Evolutionary conservation across 2,113 vertebrate genomes (phyloP), one percentile per base, ranked within the genome.

Genomic region (Turdus rufiventris): DNA sequence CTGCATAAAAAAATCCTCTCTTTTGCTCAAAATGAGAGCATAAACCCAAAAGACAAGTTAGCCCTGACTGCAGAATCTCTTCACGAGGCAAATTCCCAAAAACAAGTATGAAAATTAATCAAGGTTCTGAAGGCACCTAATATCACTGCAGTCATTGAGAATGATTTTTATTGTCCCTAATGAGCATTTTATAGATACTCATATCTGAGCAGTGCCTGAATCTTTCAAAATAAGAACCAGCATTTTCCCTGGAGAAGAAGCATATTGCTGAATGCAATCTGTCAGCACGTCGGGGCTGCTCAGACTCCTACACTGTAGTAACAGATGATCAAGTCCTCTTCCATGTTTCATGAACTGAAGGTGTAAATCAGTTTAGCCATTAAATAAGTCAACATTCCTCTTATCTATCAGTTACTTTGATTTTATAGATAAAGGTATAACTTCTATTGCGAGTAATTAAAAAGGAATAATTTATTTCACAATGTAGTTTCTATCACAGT

Each of bases 381-480:
- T 95, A 95, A 93, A 75, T 86, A 96, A 91, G 90, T 92, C 94
- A 97, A 96, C 82, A 78, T 51, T 51, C 79, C 61, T 95, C 94
- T 96, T 88, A 92, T 97, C 94, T 95, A 91, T 75, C 79, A 68
- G 92, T 84, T 91, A 71, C 90, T 96, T 96, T 96, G 96, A 97
- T 96, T 94, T 97, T 93, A 88, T 92, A 95, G 87, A 96, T 96
- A 96, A 97, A 95, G 93, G 93, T 95, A 42, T 92, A 94, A 94
- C 94, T 94, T 92, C 93, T 91, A 83, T 61, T 93, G 82, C 83
- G 61, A 51, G 67, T 96, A 96, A 97, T 96, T 97, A 96, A 96
- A 96, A 96, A 95, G 72, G 95, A 97, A 95, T 96, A 96, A 97
- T 96, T 97, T 93, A 96, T 96, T 95, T 91, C 85, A 96, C 73